Evolutionary conservation across 2,113 vertebrate genomes (phyloP).

Genomic region (Uropsilus gracilis): DNA sequence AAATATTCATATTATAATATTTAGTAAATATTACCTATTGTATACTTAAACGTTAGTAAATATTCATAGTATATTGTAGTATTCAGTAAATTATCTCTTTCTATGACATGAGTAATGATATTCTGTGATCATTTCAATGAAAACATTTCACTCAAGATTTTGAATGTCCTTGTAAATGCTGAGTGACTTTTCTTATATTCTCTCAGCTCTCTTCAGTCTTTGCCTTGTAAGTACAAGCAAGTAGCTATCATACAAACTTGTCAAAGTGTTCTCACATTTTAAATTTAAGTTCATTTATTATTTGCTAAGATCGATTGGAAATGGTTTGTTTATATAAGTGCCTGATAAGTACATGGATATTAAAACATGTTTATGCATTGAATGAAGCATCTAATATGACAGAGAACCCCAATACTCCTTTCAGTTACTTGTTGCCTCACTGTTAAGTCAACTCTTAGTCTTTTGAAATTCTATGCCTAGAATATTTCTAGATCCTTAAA

Average conservation of each 20-base stretch:
- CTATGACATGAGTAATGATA: neutral
- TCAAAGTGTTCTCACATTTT: constrained; percentile 38
- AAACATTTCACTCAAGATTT: neutral
- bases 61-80: neutral
- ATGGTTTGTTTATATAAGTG: constrained; percentile 4
- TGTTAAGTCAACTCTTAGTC: neutral
- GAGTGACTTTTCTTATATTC: neutral
- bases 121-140: neutral
- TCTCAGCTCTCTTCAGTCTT: neutral
- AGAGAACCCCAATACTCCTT: neutral
- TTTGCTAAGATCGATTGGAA: neutral
- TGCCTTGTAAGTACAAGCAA: neutral
- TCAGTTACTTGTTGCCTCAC: neutral
- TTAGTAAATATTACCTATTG: neutral
- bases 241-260: neutral
- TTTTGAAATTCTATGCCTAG: neutral
- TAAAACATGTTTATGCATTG: neutral
- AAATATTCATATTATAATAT: neutral
- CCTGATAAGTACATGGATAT: neutral
- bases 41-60: neutral
- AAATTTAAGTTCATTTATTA: constrained; percentile 18
- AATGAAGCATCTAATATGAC: neutral
- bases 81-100: neutral
- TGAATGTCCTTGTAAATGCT: neutral
- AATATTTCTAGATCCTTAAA: neutral